phyloP scores from a whole-genome alignment of 2,888 invertebrate genomes.

The Apodemia hepburni region DNA sequence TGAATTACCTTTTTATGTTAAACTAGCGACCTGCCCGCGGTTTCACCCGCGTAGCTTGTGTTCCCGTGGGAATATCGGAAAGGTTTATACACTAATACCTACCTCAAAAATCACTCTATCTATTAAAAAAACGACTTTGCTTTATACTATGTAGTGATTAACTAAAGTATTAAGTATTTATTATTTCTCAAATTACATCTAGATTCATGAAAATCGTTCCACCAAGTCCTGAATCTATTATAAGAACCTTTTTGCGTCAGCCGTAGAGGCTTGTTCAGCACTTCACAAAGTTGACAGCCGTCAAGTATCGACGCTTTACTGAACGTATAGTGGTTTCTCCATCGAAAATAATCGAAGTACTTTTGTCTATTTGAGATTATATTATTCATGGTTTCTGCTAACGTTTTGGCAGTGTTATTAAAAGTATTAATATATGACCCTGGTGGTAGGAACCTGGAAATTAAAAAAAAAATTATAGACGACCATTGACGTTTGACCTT shows the following conservation, averaged over 20 bases:
- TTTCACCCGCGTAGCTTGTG: too few species aligned
- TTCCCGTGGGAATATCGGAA: too few species aligned
- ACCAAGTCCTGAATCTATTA: slow-evolving; percentile 51
- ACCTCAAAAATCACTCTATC: too few species aligned
- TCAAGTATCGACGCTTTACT: slow-evolving; percentile 40
- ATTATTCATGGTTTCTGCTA: slow-evolving; percentile 46
- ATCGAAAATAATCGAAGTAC: slow-evolving; percentile 54
- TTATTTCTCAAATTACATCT: slow-evolving; percentile 33
- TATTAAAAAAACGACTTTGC: too few species aligned
- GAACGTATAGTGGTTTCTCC: slow-evolving; percentile 52
- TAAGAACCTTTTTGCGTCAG: slow-evolving; percentile 37
- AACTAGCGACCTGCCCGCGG: too few species aligned
- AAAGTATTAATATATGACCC: slow-evolving; percentile 48
- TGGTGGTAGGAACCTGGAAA: slow-evolving; percentile 47
- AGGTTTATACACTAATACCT: too few species aligned
- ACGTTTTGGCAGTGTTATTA: slow-evolving; percentile 34
- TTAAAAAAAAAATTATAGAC: background rate
- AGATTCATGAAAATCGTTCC: slow-evolving; percentile 44
- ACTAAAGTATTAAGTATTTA: slow-evolving; percentile 15
- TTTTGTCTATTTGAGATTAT: slow-evolving; percentile 39
- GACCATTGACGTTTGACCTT: too few species aligned
- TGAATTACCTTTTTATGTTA: too few species aligned
- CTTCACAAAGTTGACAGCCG: slow-evolving; percentile 46
- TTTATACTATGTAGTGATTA: too few species aligned
- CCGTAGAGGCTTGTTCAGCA: slow-evolving; percentile 45